A percentile compares a stretch with the other conserved stretches of the same genome.
Evolutionary conservation across 2,797 vertebrate genomes (phyloP).

Genomic region (Anabacerthia variegaticeps): DNA sequence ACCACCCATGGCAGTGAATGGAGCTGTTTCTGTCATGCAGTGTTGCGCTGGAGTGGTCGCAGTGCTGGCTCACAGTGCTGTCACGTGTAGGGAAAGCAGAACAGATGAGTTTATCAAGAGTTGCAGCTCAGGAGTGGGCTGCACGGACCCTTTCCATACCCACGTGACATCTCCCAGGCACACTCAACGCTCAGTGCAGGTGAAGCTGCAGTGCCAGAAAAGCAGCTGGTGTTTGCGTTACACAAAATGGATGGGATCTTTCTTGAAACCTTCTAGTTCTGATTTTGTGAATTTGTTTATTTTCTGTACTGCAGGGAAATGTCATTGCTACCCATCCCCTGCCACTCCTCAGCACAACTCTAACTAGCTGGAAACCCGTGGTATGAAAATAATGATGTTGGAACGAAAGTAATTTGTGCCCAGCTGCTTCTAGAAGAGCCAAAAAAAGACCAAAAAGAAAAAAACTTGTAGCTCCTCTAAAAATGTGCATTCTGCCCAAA

Average conservation of each 20-base stretch:
- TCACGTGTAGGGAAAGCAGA: background rate
- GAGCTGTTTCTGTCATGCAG: background rate
- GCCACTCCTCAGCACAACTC: background rate
- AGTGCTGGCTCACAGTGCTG: background rate
- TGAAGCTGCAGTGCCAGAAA: background rate
- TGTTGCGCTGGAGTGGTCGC: background rate
- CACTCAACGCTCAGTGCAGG: background rate
- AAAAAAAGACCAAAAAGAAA: background rate
- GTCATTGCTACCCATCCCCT: background rate
- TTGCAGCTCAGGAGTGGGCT: background rate
- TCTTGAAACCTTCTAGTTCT: background rate
- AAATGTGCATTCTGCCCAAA: background rate
- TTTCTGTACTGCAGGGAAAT: background rate
- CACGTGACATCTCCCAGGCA: too few relatives aligned
- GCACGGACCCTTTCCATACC: background rate
- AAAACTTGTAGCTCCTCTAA: background rate
- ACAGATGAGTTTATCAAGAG: background rate
- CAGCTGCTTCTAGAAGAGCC: background rate
- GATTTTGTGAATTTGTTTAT: background rate
- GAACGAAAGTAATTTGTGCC: background rate
- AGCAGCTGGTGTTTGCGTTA: background rate
- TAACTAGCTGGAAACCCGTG: background rate
- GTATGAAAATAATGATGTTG: background rate
- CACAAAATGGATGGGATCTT: background rate
- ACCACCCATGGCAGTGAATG: accelerated